Evolutionary conservation across 2,888 invertebrate species (phyloP).

Genomic region (Priapulus caudatus): DNA sequence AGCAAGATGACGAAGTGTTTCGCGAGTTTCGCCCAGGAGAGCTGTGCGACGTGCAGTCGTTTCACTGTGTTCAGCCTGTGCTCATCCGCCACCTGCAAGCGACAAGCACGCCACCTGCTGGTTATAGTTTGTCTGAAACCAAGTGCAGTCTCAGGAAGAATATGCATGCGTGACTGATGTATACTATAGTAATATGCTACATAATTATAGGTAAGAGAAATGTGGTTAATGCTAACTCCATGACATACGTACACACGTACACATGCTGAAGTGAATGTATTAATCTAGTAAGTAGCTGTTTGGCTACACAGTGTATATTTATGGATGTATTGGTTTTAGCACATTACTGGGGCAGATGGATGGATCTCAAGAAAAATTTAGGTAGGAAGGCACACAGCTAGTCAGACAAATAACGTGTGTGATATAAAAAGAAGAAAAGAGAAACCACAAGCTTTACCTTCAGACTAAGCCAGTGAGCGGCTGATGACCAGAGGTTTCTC

Average conservation of each 20-base stretch:
- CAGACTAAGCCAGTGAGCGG: conserved; percentile 36
- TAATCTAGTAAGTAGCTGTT: no score
- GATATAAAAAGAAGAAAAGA: not conserved
- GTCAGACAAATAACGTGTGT: not conserved
- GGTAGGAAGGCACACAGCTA: not conserved
- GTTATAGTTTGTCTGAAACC: no score
- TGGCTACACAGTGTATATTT: no score
- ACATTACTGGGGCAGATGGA: no score
- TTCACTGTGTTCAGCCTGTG: conserved; percentile 34
- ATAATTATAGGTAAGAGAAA: no score
- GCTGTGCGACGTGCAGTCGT: conserved; percentile 35
- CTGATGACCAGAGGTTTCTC: conserved; percentile 37
- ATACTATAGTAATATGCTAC: no score
- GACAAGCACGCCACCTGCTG: no score
- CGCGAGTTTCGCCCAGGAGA: conserved; percentile 36
- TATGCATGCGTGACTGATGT: not conserved
- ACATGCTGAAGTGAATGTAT: no score
- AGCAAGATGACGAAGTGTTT: conserved; percentile 37
- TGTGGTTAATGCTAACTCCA: no score
- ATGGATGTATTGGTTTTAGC: no score
- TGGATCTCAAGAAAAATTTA: conserved; percentile 7
- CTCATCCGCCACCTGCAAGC: conserved; percentile 34
- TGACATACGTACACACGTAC: no score
- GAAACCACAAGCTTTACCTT: conserved; percentile 26
- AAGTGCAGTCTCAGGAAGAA: no score